These are phyloP conservation scores for Dipodomys stephensi DNA, from an alignment of 2,113 vertebrate genomes.

Conservation along the genomic window DNA sequence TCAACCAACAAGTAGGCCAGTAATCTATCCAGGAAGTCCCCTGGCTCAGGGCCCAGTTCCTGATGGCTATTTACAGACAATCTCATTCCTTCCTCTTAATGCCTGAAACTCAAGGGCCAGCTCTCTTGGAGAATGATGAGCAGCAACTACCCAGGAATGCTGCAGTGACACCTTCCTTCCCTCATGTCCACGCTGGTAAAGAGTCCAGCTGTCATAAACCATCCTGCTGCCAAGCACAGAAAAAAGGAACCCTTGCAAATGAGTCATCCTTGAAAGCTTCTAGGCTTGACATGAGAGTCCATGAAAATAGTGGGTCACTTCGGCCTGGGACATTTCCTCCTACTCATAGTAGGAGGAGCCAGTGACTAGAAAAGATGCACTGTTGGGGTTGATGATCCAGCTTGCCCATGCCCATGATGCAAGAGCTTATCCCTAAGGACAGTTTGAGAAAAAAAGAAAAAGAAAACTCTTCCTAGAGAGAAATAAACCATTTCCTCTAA, in stretches of 20 bases:
- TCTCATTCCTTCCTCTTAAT: background rate
- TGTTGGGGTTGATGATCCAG: background rate
- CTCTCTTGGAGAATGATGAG: background rate
- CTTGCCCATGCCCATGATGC: conserved; percentile 5
- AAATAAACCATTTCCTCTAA: conserved; percentile 73
- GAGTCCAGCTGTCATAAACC: background rate
- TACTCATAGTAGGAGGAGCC: background rate
- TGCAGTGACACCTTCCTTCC: background rate
- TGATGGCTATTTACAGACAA: conserved; percentile 25
- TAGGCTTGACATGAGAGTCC: conserved; percentile 17
- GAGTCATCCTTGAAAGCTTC: conserved; percentile 50
- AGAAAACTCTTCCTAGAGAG: conserved; percentile 50
- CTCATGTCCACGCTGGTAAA: background rate
- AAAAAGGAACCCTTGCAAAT: background rate
- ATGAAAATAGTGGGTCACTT: conserved; percentile 1
- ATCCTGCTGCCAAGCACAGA: background rate
- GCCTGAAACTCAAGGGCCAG: background rate
- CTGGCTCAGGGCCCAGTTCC: conserved; percentile 3
- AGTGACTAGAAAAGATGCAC: background rate
- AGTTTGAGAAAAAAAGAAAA: background rate
- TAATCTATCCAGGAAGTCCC: conserved; percentile 53
- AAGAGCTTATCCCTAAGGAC: conserved; percentile 9
- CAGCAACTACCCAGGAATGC: background rate
- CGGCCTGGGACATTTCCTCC: background rate
- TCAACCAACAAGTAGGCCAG: conserved; percentile 22